phyloP scores from a whole-genome alignment of 1,140 invertebrate genomes.

The Prorops nasuta region DNA sequence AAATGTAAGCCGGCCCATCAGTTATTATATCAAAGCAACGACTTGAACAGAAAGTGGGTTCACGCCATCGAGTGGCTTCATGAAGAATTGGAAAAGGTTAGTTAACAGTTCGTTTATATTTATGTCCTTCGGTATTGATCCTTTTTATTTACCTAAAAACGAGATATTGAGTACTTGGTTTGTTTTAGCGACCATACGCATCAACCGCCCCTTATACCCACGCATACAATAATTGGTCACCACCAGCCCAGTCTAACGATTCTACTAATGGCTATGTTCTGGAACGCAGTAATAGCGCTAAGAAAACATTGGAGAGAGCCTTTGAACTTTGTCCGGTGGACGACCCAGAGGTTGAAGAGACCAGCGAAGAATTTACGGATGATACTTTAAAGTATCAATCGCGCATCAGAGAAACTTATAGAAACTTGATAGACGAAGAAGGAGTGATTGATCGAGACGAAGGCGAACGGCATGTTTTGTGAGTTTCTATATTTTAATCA shows the following conservation, averaged over 20 bases:
- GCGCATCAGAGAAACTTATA: constrained; percentile 3
- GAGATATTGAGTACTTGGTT: background rate
- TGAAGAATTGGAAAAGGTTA: constrained; percentile 85
- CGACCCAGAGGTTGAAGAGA: constrained; percentile 56
- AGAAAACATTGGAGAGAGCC: constrained; percentile 83
- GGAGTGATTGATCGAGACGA: too few relatives aligned
- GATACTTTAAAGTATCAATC: constrained; percentile 26
- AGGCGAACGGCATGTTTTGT: too few relatives aligned
- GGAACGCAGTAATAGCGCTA: constrained; percentile 89
- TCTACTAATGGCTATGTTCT: constrained; percentile 93
- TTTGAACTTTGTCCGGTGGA: constrained; percentile 79
- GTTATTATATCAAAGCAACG: constrained; percentile 73
- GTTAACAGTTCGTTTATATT: too few relatives aligned
- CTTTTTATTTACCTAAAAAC: too few relatives aligned
- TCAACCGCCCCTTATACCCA: constrained; percentile 67
- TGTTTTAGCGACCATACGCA: constrained; percentile 57
- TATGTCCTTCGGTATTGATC: background rate
- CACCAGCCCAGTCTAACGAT: constrained; percentile 91
- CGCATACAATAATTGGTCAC: constrained; percentile 90
- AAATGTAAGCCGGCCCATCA: constrained; percentile 74
- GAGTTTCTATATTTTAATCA: too few relatives aligned
- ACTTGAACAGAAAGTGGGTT: constrained; percentile 83
- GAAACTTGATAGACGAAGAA: too few relatives aligned
- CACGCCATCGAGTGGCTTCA: constrained; percentile 90
- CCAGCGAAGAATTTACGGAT: constrained; percentile 37